Evolutionary conservation across 2,888 invertebrate genomes (phyloP).

Genomic region (Sarcophaga carnaria): DNA sequence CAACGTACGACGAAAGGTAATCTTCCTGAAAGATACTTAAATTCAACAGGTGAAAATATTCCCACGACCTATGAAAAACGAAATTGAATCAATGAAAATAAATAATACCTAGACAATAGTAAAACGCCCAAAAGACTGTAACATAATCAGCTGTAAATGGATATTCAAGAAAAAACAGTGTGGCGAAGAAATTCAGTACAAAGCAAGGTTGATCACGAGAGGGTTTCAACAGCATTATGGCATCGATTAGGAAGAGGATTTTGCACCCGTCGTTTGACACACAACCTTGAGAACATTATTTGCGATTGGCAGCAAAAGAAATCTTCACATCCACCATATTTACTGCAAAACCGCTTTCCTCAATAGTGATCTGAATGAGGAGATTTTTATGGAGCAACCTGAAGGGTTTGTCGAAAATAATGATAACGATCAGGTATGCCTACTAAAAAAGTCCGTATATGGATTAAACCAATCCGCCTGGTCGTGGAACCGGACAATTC

Average conservation of each 20-base stretch:
- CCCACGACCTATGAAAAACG: neutral
- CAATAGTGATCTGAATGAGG: no score
- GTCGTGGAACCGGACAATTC: neutral
- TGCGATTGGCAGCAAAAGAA: neutral
- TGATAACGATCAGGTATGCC: no score
- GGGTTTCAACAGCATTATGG: constrained; percentile 32
- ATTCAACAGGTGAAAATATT: neutral
- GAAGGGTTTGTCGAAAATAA: no score
- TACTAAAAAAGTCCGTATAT: constrained; percentile 1
- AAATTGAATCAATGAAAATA: neutral
- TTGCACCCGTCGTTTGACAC: constrained; percentile 28
- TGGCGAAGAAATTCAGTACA: neutral
- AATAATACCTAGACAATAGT: constrained; percentile 30
- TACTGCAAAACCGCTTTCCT: no score
- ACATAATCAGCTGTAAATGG: constrained; percentile 21
- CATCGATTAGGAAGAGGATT: constrained; percentile 20
- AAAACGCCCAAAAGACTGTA: neutral
- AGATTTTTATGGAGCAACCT: no score
- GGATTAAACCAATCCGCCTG: neutral
- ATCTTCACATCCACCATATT: neutral
- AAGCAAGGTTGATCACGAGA: constrained; percentile 36
- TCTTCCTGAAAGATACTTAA: neutral
- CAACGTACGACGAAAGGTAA: constrained; percentile 2
- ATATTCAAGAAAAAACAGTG: constrained; percentile 12
- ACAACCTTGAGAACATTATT: constrained; percentile 11